A percentile compares a stretch with the other conserved stretches of the same genome.
These are phyloP conservation scores for Spinibarbus caldwelli DNA, from an alignment of 2,797 vertebrate species.

Conservation along the genomic window DNA sequence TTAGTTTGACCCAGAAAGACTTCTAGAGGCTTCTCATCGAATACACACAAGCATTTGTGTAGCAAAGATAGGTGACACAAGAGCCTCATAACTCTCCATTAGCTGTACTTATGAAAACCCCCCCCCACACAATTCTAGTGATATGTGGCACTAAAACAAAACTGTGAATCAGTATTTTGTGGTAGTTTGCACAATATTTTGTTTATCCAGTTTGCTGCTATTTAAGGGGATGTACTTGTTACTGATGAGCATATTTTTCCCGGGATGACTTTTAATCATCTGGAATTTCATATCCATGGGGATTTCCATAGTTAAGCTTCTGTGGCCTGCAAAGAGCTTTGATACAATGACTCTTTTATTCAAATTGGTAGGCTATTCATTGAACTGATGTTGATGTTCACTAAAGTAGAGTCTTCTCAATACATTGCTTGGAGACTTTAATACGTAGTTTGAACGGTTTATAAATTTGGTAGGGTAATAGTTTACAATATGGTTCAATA, in stretches of 20 bases:
- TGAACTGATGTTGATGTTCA: not conserved
- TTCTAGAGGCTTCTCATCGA: not conserved
- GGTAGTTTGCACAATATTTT: not conserved
- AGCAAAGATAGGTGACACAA: not conserved
- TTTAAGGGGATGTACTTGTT: conserved; percentile 1
- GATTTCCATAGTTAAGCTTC: too few relatives aligned
- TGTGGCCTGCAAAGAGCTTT: not conserved
- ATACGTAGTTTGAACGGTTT: not conserved
- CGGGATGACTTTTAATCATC: not conserved
- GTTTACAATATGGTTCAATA: not conserved
- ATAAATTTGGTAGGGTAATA: not conserved
- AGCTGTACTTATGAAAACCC: not conserved
- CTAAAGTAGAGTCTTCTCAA: not conserved
- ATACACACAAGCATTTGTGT: not conserved
- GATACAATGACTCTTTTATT: not conserved
- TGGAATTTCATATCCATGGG: not conserved
- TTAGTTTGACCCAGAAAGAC: not conserved
- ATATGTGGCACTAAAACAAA: not conserved
- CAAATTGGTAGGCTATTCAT: not conserved
- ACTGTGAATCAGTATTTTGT: not conserved
- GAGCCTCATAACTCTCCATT: not conserved
- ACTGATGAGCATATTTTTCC: not conserved
- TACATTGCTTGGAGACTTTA: not conserved
- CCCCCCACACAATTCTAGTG: not conserved
- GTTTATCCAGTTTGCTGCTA: conserved; percentile 20